Evolutionary conservation across 2,797 vertebrate genomes (phyloP), one percentile per base, ranked within the genome.

Genomic region (Molossus alvarezi): DNA sequence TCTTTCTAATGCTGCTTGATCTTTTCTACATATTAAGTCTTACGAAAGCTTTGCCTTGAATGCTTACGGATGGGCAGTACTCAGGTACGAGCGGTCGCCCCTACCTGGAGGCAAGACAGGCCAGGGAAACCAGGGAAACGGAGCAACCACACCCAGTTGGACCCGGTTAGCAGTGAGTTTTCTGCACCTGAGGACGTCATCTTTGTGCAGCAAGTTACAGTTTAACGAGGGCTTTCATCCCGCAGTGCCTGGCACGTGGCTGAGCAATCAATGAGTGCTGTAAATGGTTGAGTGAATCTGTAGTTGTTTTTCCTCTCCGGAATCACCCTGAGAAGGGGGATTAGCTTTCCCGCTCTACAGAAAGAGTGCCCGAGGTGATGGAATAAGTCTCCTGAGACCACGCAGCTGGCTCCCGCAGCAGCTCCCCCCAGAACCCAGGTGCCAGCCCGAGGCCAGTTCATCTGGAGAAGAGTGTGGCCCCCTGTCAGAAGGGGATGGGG

Each of bases 211-310:
- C 62, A 53, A 0, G 13, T 92, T 89, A 83, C 37, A 96, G 89
- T 95, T 93, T 94, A 92, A 95, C 82, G 53, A 41, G 51, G 80
- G 48, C 53, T 79, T 75, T 90, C 65, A 9, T 73, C 57, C 23
- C 6, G 51, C 67, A 6, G 8, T 0, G 15, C 9, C 83, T 45
- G n/a, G 45, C 79, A 77, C 57, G 25, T 73, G 89, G 79, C 86
- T 81, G 53, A 89, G 37, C 41, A n/a, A 91, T 94, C 94, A 81
- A 93, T 95, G 73, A n/a, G 37, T 25, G 23, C 75, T 0, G 12
- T 83, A 87, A 97, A 89, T 85, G 69, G 85, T 17, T 83, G 77
- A 76, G 25, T 33, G 64, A 69, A 33, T 21, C 83, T 79, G 48
- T 37, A 72, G 77, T 83, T 69, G 51, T 94, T 80, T 92, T 85